Evolutionary conservation across 2,888 invertebrate species (phyloP), one percentile per base, ranked within the genome.

Genomic region (Alloplasta piceator): DNA sequence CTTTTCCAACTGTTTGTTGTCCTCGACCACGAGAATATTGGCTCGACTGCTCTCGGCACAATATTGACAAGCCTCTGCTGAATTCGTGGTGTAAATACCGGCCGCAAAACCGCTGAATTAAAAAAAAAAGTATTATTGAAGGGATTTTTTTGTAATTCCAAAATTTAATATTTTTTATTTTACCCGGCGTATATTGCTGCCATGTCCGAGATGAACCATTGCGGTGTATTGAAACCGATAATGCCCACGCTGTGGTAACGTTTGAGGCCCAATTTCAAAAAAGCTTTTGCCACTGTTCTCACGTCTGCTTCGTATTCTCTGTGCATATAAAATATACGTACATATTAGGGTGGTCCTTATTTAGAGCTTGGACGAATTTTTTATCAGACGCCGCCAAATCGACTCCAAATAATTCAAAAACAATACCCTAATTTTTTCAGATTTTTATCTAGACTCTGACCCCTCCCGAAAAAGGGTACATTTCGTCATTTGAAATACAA

Each of bases 61-160:
- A 92, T 97, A 96, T 87, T 94, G 94, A 90, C 98, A 97, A 0
- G 98, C 96, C 82, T 98, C 98, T 0, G 97, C 93, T 0, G 96
- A 96, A 92, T 98, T 98, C 67, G 98, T 98, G 6, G 98, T 97
- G 92, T 98, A 98, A 89, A 98, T 96, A 78, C 98, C 98, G 64
- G 96, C 95, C 5, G 97, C 96, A 85, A 97, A 95, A 80, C 97
- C 97, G 67, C 96, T 96, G 88, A 36, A 90, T 78, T 84, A 80
- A 26, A 26, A 26, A 26, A 26, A 26, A 26, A 9, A 43, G 1
- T 43, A 43, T 43, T 43, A 43, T 2, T 4, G 6, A 43, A 43
- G 10, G 6, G 10, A 1, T 43, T 43, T 1, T 43, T 43, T 43
- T 10, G 4, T 14, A 16, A n/a, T 26, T 55, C 10, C 14, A 46